phyloP scores from a whole-genome alignment of 2,113 vertebrate genomes.

The Dicerorhinus sumatrensis region DNA sequence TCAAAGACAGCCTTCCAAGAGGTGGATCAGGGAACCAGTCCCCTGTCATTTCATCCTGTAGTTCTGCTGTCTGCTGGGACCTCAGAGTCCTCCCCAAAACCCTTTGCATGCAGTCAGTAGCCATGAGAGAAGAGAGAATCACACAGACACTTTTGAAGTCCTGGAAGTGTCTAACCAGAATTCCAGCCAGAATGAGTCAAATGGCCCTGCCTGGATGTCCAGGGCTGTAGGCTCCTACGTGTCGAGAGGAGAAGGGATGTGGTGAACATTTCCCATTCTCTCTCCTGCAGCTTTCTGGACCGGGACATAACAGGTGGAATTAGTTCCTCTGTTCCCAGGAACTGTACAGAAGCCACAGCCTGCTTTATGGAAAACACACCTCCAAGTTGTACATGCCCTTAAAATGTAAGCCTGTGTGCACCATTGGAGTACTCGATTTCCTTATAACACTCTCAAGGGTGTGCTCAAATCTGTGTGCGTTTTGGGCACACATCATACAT shows the following conservation, averaged over 20 bases:
- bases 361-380: not conserved
- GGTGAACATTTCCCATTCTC: fast-evolving
- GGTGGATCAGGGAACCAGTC: not conserved
- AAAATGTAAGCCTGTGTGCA: not conserved
- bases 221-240: not conserved
- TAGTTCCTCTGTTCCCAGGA: not conserved
- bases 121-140: not conserved
- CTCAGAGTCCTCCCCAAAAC: not conserved
- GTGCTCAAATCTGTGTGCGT: not conserved
- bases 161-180: not conserved
- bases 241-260: not conserved
- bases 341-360: not conserved
- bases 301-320: not conserved
- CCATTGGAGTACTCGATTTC: too few relatives aligned
- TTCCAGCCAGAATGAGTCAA: not conserved
- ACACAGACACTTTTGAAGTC: not conserved
- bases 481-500: fast-evolving
- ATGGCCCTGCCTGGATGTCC: fast-evolving
- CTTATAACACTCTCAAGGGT: not conserved
- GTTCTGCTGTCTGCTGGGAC: not conserved
- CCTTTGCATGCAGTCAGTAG: not conserved
- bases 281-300: not conserved
- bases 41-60: not conserved
- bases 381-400: not conserved
- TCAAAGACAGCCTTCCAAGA: not conserved